Conservation (phyloP, 2,888 invertebrate species). For the Thereva nobilitata region DNA sequence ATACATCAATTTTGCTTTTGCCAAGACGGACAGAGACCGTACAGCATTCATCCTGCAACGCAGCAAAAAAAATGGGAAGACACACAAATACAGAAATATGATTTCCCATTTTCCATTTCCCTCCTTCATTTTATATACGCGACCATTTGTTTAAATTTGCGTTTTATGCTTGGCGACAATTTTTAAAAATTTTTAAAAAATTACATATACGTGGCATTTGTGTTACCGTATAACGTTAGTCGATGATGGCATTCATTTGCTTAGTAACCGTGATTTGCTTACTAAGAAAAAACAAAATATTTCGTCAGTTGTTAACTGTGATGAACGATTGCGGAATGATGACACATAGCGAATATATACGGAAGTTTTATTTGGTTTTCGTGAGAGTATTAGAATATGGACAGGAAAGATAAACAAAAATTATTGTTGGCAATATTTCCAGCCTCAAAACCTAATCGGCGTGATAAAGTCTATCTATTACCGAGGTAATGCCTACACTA, state of each 20-base stretch:
- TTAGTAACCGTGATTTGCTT: conserved; percentile 30
- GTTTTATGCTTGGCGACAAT: conserved; percentile 33
- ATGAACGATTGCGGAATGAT: conserved; percentile 6
- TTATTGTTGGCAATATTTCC: no score
- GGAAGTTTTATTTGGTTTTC: no score
- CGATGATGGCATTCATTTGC: conserved; percentile 34
- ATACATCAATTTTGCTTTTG: conserved; percentile 40
- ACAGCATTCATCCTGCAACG: not conserved
- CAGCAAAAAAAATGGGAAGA: conserved; percentile 6
- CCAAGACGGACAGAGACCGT: not conserved
- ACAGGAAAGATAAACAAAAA: no score
- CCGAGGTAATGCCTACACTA: no score
- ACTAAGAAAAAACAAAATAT: conserved; percentile 1
- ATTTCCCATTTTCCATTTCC: conserved; percentile 28
- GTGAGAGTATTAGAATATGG: no score
- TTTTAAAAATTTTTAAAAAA: conserved; percentile 33
- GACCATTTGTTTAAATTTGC: conserved; percentile 35
- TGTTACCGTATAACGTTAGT: not conserved
- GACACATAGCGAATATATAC: not conserved
- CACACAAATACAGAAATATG: conserved; percentile 33
- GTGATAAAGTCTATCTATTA: no score
- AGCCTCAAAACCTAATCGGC: no score
- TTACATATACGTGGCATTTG: conserved; percentile 20
- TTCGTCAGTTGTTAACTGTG: conserved; percentile 14
- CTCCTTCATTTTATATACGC: conserved; percentile 10